phyloP scores from a whole-genome alignment of 2,113 vertebrate genomes.

The Neogobius melanostomus region DNA sequence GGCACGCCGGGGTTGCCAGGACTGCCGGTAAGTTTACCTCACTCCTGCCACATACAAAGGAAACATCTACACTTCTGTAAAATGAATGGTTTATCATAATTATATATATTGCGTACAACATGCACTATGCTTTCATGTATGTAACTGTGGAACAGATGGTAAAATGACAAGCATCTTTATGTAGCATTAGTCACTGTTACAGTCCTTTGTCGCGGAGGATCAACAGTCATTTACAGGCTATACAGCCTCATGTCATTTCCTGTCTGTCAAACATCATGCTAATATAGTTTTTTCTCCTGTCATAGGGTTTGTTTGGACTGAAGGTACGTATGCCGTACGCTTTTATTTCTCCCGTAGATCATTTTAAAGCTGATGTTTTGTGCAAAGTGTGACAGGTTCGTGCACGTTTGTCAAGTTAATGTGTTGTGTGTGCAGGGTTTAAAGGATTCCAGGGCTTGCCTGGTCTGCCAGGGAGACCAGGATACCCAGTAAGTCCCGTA shows the following conservation, averaged over 20 bases:
- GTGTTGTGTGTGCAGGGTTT: constrained; percentile 74
- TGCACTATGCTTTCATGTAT: neutral
- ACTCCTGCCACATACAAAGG: neutral
- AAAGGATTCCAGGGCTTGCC: constrained; percentile 82
- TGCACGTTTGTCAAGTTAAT: neutral
- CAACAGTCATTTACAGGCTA: neutral
- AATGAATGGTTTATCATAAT: neutral
- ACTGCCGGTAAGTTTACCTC: constrained; percentile 71
- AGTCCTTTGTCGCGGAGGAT: constrained; percentile 1
- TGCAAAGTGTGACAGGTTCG: neutral
- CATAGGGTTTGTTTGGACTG: constrained; percentile 81
- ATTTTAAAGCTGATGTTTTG: constrained; percentile 1
- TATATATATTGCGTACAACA: neutral
- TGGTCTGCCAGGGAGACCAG: constrained; percentile 74
- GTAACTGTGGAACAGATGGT: constrained; percentile 28
- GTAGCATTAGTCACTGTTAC: constrained; percentile 14
- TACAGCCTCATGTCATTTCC: neutral
- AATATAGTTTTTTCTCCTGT: constrained; percentile 25
- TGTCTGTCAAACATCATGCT: constrained; percentile 18
- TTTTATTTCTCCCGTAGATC: constrained; percentile 6
- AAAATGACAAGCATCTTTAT: constrained; percentile 8
- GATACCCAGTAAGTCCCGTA: constrained; percentile 76
- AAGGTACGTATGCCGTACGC: constrained; percentile 72
- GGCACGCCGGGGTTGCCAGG: constrained; percentile 79
- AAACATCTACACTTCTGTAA: neutral